These are phyloP conservation scores for Dysidea cf. avara DNA, from an alignment of 37 sponge, comb jelly and placozoan species.

Conservation along the genomic window DNA sequence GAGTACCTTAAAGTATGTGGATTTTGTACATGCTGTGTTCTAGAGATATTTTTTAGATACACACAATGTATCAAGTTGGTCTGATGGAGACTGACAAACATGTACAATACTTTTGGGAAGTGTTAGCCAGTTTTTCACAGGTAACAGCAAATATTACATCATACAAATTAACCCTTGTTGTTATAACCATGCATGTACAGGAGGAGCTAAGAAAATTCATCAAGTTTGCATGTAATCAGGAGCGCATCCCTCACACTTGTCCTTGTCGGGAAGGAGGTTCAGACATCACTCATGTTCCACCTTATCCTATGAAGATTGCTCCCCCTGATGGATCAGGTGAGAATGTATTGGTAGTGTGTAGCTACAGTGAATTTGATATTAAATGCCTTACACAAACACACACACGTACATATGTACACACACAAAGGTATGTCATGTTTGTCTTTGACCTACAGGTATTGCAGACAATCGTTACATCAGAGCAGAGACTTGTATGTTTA, in stretches of 20 bases:
- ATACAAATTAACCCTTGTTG: neutral
- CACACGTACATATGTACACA: too few species aligned
- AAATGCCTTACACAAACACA: too few species aligned
- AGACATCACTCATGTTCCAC: slow-evolving; percentile 81
- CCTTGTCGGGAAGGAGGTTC: slow-evolving; percentile 74
- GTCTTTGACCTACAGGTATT: slow-evolving; percentile 42
- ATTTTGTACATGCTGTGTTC: neutral
- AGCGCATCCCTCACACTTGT: slow-evolving; percentile 90
- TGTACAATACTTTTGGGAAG: slow-evolving; percentile 95
- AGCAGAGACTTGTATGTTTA: slow-evolving; percentile 97
- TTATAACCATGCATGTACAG: too few species aligned
- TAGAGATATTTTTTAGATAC: slow-evolving; percentile 42
- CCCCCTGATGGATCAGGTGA: slow-evolving; percentile 86
- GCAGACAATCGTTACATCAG: slow-evolving; percentile 88
- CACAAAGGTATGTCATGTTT: neutral
- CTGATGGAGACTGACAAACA: slow-evolving; percentile 86
- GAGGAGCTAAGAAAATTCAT: slow-evolving; percentile 92
- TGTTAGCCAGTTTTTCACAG: slow-evolving; percentile 84
- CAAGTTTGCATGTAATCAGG: slow-evolving; percentile 99
- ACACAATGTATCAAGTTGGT: slow-evolving; percentile 95
- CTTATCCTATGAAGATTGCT: slow-evolving; percentile 98
- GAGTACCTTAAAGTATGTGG: slow-evolving; percentile 76
- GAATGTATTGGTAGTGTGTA: neutral
- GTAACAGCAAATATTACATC: slow-evolving; percentile 11
- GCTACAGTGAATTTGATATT: neutral